These are phyloP conservation scores for Lysiphlebus fabarum DNA, from an alignment of 1,140 invertebrate species.

Conservation along the genomic window DNA sequence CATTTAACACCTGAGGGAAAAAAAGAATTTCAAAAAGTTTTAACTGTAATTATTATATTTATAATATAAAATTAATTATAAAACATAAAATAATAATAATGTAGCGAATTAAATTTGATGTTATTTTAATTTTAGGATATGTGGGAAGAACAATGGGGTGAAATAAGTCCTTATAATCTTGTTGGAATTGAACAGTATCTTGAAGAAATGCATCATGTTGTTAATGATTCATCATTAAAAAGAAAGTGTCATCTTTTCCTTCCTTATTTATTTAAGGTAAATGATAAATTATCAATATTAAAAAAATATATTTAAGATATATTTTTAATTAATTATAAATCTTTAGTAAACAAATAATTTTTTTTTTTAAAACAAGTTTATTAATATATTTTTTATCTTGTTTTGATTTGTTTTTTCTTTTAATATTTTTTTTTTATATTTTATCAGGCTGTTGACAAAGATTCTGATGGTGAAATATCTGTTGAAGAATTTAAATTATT, in stretches of 20 bases:
- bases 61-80: not conserved
- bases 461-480: slow-evolving; percentile 72
- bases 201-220: slow-evolving; percentile 74
- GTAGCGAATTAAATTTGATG: not conserved
- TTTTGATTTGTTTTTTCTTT: too few relatives aligned
- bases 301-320: not conserved
- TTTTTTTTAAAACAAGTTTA: too few relatives aligned
- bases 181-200: slow-evolving; percentile 77
- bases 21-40: slow-evolving; percentile 64
- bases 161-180: slow-evolving; percentile 74
- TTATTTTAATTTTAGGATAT: slow-evolving; percentile 57
- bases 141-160: slow-evolving; percentile 82
- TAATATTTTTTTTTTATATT: slow-evolving; percentile 26
- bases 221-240: slow-evolving; percentile 70
- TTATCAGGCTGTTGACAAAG: slow-evolving; percentile 74
- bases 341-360: not conserved
- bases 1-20: slow-evolving; percentile 63
- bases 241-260: slow-evolving; percentile 72
- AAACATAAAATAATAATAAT: too few relatives aligned
- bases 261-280: slow-evolving; percentile 76
- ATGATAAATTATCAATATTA: slow-evolving; percentile 4
- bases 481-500: slow-evolving; percentile 79
- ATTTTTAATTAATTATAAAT: slow-evolving; percentile 1
- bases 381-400: not conserved
- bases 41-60: slow-evolving; percentile 56